Evolutionary conservation across 1,140 invertebrate genomes (phyloP), one percentile per base, ranked within the genome.

Genomic region (Caenorhabditis inopinata): DNA sequence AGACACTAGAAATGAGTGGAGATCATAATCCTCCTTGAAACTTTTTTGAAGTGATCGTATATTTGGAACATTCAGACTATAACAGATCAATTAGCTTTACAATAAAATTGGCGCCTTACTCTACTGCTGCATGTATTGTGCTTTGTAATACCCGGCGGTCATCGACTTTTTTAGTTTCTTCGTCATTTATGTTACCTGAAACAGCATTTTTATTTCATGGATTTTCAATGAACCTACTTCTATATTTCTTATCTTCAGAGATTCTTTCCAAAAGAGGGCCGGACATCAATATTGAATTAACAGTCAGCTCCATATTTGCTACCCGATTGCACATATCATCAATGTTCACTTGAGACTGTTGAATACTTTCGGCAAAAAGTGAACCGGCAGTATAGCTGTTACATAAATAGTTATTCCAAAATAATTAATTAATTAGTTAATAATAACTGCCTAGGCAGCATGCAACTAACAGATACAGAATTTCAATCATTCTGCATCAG

Each of bases 321-420:
- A 68, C 38, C n/a, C 25, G 58, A 38, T 68, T 29, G n/a, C 58
- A 68, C n/a, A 38, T 68, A 12, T 68, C 58, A 21, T 68, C 58
- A 6, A 38, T 32, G 5, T 29, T 38, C n/a, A 68, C 25, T 21
- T 68, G 58, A 4, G 58, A 29, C n/a, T 68, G 58, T 68, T 68
- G 58, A n/a, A 68, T 42, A 27, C 58, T 68, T 21, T 68, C 58
- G 16, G n/a, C 3, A 18, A 68, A 29, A 9, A 68, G 32, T 1
- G 32, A 2, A 38, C 32, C 5, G 4, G 58, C 58, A 18, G 4
- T 11, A 1, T 9, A 9, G 14, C 58, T 68, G n/a, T n/a, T n/a
- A n/a, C n/a, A n/a, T n/a, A n/a, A n/a, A n/a, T n/a, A n/a, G n/a
- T n/a, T n/a, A n/a, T n/a, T n/a, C n/a, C n/a, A n/a, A n/a, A n/a